phyloP scores from a whole-genome alignment of 2,888 invertebrate genomes.

The Hirtodrosophila trivittata region DNA sequence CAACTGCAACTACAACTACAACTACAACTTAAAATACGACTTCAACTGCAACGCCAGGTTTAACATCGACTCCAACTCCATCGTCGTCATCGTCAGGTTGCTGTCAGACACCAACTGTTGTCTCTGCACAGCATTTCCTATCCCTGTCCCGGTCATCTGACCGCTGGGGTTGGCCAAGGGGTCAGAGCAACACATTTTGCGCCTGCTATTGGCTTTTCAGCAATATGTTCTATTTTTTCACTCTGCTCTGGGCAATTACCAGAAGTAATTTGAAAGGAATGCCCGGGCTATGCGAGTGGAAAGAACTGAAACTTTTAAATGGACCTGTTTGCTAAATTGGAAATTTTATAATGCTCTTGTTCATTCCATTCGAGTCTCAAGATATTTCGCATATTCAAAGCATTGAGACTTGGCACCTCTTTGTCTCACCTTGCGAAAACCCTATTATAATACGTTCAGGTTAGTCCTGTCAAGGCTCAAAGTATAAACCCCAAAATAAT shows the following conservation, averaged over 20 bases:
- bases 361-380: constrained; percentile 1
- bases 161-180: constrained; percentile 69
- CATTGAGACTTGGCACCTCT: neutral
- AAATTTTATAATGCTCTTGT: constrained; percentile 4
- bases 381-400: neutral
- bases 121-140: constrained; percentile 36
- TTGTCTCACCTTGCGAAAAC: no score
- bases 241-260: constrained; percentile 47
- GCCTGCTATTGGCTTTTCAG: constrained; percentile 71
- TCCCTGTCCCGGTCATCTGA: constrained; percentile 18
- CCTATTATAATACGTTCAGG: no score
- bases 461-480: no score
- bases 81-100: constrained; percentile 70
- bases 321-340: constrained; percentile 24
- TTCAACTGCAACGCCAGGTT: constrained; percentile 20
- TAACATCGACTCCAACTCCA: constrained; percentile 32
- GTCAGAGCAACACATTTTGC: constrained; percentile 61
- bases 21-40: neutral
- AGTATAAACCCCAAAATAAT: no score
- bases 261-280: constrained; percentile 47
- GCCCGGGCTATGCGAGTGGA: constrained; percentile 7
- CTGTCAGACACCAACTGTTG: constrained; percentile 78
- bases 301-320: constrained; percentile 8
- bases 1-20: constrained; percentile 23
- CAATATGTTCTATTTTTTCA: constrained; percentile 75